Evolutionary conservation across 2,797 vertebrate species (phyloP).

Genomic region (Neosilurus mollespiculum): DNA sequence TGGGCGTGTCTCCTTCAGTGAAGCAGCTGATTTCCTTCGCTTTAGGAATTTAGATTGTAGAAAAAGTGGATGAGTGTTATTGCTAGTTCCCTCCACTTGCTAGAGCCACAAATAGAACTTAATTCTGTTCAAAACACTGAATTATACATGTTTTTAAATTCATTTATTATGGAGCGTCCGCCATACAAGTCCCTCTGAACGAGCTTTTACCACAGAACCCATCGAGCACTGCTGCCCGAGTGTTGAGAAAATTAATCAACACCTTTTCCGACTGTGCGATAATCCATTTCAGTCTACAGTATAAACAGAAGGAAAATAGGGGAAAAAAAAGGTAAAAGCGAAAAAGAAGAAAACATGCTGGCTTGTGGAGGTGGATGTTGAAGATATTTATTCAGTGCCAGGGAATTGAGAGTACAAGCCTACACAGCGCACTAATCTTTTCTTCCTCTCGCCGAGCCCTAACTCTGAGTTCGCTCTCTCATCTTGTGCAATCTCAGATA

Average conservation of each 20-base stretch:
- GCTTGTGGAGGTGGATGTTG: slow-evolving; percentile 18
- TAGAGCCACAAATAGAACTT: too few relatives aligned
- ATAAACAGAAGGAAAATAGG: not conserved
- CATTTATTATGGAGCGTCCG: too few relatives aligned
- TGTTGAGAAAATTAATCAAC: not conserved
- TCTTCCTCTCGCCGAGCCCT: not conserved
- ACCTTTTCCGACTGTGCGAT: not conserved
- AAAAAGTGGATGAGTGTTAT: too few relatives aligned
- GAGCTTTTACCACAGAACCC: too few relatives aligned
- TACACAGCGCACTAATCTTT: slow-evolving; percentile 4
- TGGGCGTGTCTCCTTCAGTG: too few relatives aligned
- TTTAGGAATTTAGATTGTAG: too few relatives aligned
- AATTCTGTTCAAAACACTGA: too few relatives aligned
- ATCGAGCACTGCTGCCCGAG: not conserved
- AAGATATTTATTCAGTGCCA: not conserved
- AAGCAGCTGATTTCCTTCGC: too few relatives aligned
- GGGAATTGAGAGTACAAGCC: slow-evolving; percentile 21
- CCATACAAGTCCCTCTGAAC: too few relatives aligned
- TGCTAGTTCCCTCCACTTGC: too few relatives aligned
- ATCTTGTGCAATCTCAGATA: slow-evolving; percentile 2
- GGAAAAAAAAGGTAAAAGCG: too few relatives aligned
- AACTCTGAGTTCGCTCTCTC: not conserved
- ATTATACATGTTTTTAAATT: too few relatives aligned
- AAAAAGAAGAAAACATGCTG: slow-evolving; percentile 1
- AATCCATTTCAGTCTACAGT: not conserved